A percentile compares a stretch with the other conserved stretches of the same genome.
phyloP scores from a whole-genome alignment of 2,888 invertebrate genomes.

The Cistogaster globosa region DNA sequence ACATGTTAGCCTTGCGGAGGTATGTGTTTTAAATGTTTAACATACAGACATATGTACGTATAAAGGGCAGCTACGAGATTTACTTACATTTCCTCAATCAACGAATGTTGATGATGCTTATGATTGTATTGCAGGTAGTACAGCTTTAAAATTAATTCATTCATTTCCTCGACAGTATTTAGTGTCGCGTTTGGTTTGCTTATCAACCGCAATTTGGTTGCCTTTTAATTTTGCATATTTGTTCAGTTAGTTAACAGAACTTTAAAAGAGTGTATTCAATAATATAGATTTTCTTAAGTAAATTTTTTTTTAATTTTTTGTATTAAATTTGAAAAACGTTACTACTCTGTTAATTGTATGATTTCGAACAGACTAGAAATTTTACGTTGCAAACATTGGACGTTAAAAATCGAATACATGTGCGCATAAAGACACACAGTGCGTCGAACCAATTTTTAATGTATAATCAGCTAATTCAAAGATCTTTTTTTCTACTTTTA shows the following conservation, averaged over 20 bases:
- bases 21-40: background rate
- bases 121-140: conserved; percentile 30
- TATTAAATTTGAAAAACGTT: too few relatives aligned
- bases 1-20: background rate
- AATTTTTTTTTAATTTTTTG: too few relatives aligned
- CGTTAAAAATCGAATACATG: too few relatives aligned
- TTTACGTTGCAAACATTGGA: too few relatives aligned
- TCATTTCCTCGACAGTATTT: conserved; percentile 55
- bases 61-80: conserved; percentile 17
- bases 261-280: background rate
- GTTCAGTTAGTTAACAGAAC: background rate
- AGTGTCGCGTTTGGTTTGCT: conserved; percentile 56
- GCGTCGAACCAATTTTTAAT: too few relatives aligned
- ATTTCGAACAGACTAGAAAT: too few relatives aligned
- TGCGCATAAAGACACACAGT: too few relatives aligned
- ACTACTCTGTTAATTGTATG: too few relatives aligned
- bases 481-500: too few relatives aligned
- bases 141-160: conserved; percentile 59
- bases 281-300: too few relatives aligned
- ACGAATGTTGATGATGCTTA: conserved; percentile 48
- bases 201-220: conserved; percentile 52
- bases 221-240: conserved; percentile 42
- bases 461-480: too few relatives aligned
- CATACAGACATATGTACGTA: background rate
- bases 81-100: conserved; percentile 58